These are phyloP conservation scores for Bombus polaris DNA, from an alignment of 1,140 invertebrate genomes.

Conservation along the genomic window DNA sequence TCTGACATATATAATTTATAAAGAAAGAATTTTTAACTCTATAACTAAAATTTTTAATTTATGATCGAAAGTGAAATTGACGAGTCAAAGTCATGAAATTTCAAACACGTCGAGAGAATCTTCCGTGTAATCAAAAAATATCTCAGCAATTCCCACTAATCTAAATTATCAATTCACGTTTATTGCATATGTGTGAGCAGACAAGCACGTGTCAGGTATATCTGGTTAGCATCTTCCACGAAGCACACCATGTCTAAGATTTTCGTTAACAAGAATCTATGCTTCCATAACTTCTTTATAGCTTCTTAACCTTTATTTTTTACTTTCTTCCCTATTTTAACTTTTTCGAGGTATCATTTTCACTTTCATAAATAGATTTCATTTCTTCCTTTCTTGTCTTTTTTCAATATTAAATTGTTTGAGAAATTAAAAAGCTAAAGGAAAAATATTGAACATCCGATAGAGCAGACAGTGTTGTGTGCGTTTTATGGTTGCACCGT, in stretches of 20 bases:
- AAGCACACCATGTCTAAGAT: background rate
- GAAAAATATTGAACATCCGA: background rate
- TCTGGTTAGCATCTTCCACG: background rate
- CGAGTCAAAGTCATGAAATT: background rate
- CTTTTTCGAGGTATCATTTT: too few relatives aligned
- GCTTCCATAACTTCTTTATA: background rate
- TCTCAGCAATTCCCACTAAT: background rate
- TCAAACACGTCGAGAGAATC: background rate
- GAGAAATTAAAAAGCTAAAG: background rate
- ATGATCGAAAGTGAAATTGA: background rate
- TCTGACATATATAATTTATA: too few relatives aligned
- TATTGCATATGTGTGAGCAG: background rate
- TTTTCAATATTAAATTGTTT: too few relatives aligned
- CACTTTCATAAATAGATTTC: background rate
- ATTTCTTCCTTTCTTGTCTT: background rate
- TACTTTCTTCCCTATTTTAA: background rate
- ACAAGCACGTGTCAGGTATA: background rate
- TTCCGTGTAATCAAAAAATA: background rate
- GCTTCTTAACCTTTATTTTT: background rate
- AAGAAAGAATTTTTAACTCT: background rate
- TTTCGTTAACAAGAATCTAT: background rate
- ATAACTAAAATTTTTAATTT: background rate
- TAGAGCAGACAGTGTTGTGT: background rate
- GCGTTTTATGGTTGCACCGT: slow-evolving; percentile 38
- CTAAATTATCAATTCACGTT: background rate